Evolutionary conservation across 2,113 vertebrate genomes (phyloP).

Genomic region (Tautogolabrus adspersus): DNA sequence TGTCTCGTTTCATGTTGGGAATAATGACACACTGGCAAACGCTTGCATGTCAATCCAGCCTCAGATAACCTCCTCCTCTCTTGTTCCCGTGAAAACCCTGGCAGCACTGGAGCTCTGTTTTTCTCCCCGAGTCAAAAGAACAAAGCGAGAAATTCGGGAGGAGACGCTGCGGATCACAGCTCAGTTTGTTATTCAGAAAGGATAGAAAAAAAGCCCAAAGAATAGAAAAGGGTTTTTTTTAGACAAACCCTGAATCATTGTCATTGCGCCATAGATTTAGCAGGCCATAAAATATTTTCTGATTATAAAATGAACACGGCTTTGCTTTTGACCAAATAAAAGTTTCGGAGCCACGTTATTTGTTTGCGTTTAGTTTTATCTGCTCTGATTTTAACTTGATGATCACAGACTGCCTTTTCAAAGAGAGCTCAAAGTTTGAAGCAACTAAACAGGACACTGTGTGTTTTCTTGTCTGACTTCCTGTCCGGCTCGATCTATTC

Average conservation of each 20-base stretch:
- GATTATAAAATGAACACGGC: conserved; percentile 9
- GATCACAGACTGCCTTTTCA: not conserved
- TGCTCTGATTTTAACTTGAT: not conserved
- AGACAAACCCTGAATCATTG: not conserved
- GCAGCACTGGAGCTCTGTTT: conserved; percentile 19
- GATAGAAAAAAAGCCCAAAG: not conserved
- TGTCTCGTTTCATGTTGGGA: conserved; percentile 12
- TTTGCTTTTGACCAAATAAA: not conserved
- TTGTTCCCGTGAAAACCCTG: conserved; percentile 32
- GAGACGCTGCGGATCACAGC: conserved; percentile 29
- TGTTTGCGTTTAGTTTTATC: not conserved
- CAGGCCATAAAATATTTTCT: conserved; percentile 3
- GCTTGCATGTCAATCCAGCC: conserved; percentile 33
- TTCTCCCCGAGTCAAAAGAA: conserved; percentile 34
- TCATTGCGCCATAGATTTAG: conserved; percentile 1
- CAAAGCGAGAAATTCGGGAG: conserved; percentile 31
- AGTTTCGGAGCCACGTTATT: no score
- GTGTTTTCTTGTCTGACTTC: no score
- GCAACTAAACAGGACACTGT: no score
- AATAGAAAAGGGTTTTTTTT: not conserved
- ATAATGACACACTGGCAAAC: not conserved
- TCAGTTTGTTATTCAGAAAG: conserved; percentile 31
- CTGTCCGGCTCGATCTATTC: no score
- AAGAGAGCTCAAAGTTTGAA: not conserved
- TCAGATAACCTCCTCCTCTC: conserved; percentile 12